These are phyloP conservation scores for Yponomeuta malinellus DNA, from an alignment of 2,888 invertebrate genomes.

Conservation along the genomic window DNA sequence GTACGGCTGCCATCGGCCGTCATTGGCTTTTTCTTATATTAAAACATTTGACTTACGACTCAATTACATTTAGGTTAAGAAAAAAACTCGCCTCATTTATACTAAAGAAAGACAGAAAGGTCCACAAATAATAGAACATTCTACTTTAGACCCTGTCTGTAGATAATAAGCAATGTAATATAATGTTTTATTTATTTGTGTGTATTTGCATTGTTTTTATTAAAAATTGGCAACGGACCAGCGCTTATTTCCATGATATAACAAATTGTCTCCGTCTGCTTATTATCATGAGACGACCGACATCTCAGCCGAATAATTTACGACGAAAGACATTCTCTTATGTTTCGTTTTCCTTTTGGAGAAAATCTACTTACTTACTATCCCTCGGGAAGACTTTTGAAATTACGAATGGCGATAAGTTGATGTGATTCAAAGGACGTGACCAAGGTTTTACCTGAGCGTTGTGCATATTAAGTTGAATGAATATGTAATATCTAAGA, in stretches of 20 bases:
- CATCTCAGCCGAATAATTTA: slow-evolving; percentile 8
- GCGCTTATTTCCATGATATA: slow-evolving; percentile 4
- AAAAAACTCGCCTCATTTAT: not conserved
- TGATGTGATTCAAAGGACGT: no score
- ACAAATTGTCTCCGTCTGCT: slow-evolving; percentile 8
- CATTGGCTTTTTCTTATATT: no score
- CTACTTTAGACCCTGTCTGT: not conserved
- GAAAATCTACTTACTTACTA: not conserved
- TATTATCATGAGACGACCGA: slow-evolving; percentile 8
- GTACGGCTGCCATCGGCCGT: no score
- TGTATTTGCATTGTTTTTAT: not conserved
- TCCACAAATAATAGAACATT: not conserved
- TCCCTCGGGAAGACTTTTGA: not conserved
- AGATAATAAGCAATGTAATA: not conserved
- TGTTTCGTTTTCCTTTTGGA: slow-evolving; percentile 4
- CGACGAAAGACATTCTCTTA: not conserved
- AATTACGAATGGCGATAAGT: not conserved
- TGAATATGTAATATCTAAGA: no score
- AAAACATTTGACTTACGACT: no score
- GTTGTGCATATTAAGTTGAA: no score
- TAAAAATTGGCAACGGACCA: slow-evolving; percentile 6
- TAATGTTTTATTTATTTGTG: not conserved
- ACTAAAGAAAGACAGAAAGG: not conserved
- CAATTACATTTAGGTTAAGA: no score
- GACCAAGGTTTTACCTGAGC: no score